These are phyloP conservation scores for Bradypodion pumilum DNA, from an alignment of 2,797 vertebrate genomes.

Conservation along the genomic window DNA sequence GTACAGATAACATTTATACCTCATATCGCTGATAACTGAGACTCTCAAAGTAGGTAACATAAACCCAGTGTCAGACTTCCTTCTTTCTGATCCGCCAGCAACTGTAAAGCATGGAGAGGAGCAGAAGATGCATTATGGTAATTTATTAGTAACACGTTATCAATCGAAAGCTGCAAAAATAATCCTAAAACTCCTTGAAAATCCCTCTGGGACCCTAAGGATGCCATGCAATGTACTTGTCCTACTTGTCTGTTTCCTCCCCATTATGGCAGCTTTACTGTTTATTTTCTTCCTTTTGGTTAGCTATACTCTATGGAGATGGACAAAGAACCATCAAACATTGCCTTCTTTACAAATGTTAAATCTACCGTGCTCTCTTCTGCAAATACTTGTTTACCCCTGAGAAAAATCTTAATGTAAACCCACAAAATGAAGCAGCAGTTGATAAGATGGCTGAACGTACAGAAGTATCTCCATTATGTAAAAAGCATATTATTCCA, in stretches of 20 bases:
- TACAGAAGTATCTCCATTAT: conserved; percentile 19
- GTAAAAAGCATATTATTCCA: conserved; percentile 1
- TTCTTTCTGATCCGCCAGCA: conserved; percentile 82
- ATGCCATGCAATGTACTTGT: neutral
- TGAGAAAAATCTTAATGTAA: conserved; percentile 21
- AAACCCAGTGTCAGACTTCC: conserved; percentile 79
- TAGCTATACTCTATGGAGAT: conserved; percentile 12
- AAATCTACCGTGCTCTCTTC: conserved; percentile 18
- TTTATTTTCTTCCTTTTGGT: conserved; percentile 23
- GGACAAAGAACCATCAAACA: conserved; percentile 29
- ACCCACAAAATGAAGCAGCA: conserved; percentile 22
- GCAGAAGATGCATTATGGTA: conserved; percentile 31
- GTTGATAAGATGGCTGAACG: conserved; percentile 27
- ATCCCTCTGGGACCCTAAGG: conserved; percentile 2
- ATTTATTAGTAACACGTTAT: conserved; percentile 22
- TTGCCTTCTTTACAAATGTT: conserved; percentile 3
- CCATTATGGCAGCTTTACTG: conserved; percentile 23
- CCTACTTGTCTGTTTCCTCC: neutral
- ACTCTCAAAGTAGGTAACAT: conserved; percentile 81
- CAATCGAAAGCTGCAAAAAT: conserved; percentile 20
- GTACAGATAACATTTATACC: no score
- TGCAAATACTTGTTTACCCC: neutral
- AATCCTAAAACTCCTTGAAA: conserved; percentile 35
- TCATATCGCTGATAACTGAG: conserved; percentile 94
- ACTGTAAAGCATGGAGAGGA: conserved; percentile 65